Percentiles rank a stretch among this genome's conserved stretches.
These are phyloP conservation scores for Daubentonia madagascariensis DNA, from an alignment of 2,113 vertebrate species.

Conservation along the genomic window DNA sequence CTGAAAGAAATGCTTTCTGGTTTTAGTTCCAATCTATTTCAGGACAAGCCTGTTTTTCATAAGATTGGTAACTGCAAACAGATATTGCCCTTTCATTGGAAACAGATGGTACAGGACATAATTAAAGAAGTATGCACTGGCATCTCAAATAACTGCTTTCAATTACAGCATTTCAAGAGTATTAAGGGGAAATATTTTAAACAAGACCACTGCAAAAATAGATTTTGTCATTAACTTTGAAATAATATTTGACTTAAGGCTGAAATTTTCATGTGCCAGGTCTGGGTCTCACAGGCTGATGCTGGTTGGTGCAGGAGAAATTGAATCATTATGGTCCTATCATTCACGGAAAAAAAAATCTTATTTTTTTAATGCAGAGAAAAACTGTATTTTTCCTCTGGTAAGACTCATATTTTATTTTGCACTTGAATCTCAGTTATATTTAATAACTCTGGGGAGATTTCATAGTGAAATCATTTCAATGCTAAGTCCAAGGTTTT, in stretches of 20 bases:
- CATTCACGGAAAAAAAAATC: neutral
- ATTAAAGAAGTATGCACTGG: constrained; percentile 84
- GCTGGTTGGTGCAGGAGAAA: constrained; percentile 58
- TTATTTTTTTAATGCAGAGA: constrained; percentile 20
- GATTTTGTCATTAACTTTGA: constrained; percentile 85
- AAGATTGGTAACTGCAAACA: constrained; percentile 84
- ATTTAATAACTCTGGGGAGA: neutral
- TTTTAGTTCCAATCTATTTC: constrained; percentile 78
- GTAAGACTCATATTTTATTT: constrained; percentile 50
- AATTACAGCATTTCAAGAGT: constrained; percentile 83
- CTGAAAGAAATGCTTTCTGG: constrained; percentile 82
- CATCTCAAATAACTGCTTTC: constrained; percentile 82
- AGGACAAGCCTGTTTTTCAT: constrained; percentile 86
- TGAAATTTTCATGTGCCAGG: constrained; percentile 79
- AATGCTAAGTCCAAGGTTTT: neutral
- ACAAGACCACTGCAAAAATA: constrained; percentile 86
- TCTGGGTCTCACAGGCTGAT: constrained; percentile 62
- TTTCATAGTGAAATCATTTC: neutral
- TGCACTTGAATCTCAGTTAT: neutral
- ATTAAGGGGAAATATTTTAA: constrained; percentile 85
- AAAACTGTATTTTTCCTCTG: constrained; percentile 31
- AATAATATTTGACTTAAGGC: constrained; percentile 83
- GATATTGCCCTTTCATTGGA: constrained; percentile 81
- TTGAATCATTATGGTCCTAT: constrained; percentile 43
- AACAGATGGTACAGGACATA: constrained; percentile 81